These are phyloP conservation scores for Scelioninae gen. 1 DNA, from an alignment of 2,888 invertebrate species.

Conservation along the genomic window DNA sequence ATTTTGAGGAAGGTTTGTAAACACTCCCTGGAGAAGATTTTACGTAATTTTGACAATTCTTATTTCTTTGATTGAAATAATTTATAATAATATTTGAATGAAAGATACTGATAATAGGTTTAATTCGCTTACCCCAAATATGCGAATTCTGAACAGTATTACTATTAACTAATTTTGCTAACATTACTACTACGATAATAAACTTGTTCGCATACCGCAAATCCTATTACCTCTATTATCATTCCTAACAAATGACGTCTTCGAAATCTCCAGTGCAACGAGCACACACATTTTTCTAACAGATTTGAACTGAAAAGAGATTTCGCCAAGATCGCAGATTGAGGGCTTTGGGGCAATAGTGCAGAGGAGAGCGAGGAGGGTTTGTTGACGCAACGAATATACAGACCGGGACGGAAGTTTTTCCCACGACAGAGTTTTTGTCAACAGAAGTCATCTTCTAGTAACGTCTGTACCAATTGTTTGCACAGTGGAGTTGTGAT, in stretches of 20 bases:
- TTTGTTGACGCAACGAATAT: constrained; percentile 52
- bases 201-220: background rate
- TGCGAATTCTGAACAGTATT: too few species aligned
- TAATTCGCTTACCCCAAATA: too few species aligned
- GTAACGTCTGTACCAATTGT: constrained; percentile 45
- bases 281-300: constrained; percentile 44
- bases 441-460: constrained; percentile 38
- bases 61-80: too few species aligned
- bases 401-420: constrained; percentile 37
- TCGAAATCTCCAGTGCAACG: background rate
- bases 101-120: too few species aligned
- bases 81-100: too few species aligned
- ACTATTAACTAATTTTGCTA: too few species aligned
- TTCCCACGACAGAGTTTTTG: constrained; percentile 29
- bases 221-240: constrained; percentile 37
- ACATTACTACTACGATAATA: constrained; percentile 11
- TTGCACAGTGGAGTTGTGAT: constrained; percentile 22
- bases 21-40: too few species aligned
- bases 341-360: constrained; percentile 51
- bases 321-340: constrained; percentile 42
- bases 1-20: too few species aligned
- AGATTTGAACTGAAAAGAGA: constrained; percentile 36
- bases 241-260: constrained; percentile 26
- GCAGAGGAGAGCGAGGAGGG: constrained; percentile 12
- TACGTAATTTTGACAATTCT: too few species aligned